Evolutionary conservation across 2,113 vertebrate species (phyloP), one percentile per base, ranked within the genome.

Genomic region (Choloepus hoffmanni): DNA sequence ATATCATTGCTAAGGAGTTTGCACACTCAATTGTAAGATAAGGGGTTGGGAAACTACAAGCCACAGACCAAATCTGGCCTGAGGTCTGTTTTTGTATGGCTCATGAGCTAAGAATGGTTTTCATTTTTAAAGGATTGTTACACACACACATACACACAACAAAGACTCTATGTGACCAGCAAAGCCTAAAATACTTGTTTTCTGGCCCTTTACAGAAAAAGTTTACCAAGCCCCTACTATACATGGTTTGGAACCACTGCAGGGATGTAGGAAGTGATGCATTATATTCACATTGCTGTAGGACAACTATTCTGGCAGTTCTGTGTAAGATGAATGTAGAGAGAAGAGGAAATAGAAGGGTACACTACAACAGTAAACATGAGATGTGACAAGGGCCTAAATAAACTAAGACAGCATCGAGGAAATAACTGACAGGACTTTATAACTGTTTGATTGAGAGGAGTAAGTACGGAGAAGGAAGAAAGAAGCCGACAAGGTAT

Each of bases 151-250:
- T 62, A 7, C 5, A 82, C 1, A 4, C 4, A 73, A 85, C 26
- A 79, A 92, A 89, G 53, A 77, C 9, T 13, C 30, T 50, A 58
- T 77, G 16, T 83, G 53, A 70, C 23, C 36, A 89, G 43, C 19
- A 93, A 36, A 77, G 23, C 33, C 28, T 55, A n/a, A 84, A 92
- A 36, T 90, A 81, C 30, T n/a, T 94, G 90, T 77, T 81, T 90
- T 68, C 23, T 92, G 62, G 36, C 63, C 48, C 50, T 74, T 87
- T 28, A 87, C 4, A 53, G 26, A 85, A 53, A 74, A 60, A 65
- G 26, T 92, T 92, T 76, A 77, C 19, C 28, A 95, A 73, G 28
- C 21, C 14, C 24, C 11, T 82, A 21, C 28, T 33, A 53, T 43
- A 85, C 43, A 72, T 76, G 7, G 28, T 90, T 67, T 78, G 81